A percentile compares a stretch with the other conserved stretches of the same genome.
phyloP scores from a whole-genome alignment of 53 echinoderm and acorn worm species.

The Stichopus horrens region DNA sequence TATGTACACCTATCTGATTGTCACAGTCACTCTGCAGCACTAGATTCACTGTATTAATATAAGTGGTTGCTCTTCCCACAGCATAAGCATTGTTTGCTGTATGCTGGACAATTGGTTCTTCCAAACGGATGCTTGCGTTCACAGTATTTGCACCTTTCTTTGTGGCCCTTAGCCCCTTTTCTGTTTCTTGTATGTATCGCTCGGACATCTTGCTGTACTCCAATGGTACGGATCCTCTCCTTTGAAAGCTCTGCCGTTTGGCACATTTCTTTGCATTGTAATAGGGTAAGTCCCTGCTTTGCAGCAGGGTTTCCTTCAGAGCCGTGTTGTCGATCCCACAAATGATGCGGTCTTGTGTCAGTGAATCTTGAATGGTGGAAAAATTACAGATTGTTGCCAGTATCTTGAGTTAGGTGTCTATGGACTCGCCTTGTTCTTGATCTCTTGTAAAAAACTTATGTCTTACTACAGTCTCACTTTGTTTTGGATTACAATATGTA shows the following conservation, averaged over 20 bases:
- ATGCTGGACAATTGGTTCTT: slow-evolving; percentile 52
- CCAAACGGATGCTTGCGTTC: slow-evolving; percentile 26
- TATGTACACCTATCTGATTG: background rate
- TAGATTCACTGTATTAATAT: slow-evolving; percentile 27
- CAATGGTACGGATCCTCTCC: slow-evolving; percentile 2
- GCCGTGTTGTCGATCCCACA: slow-evolving; percentile 25
- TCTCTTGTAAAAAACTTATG: slow-evolving; percentile 57
- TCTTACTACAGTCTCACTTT: slow-evolving; percentile 52
- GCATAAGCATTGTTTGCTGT: slow-evolving; percentile 32
- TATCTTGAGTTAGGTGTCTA: slow-evolving; percentile 52
- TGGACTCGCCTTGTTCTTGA: background rate
- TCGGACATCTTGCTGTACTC: background rate
- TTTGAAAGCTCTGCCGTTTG: slow-evolving; percentile 36
- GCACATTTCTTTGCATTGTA: slow-evolving; percentile 11
- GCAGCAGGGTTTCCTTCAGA: slow-evolving; percentile 17
- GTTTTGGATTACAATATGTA: slow-evolving; percentile 47
- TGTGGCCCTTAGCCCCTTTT: no score
- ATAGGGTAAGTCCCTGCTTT: background rate
- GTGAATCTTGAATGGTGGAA: slow-evolving; percentile 33
- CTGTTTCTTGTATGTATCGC: background rate
- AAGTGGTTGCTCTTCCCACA: slow-evolving; percentile 52
- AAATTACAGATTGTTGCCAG: slow-evolving; percentile 51
- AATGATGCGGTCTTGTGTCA: slow-evolving; percentile 50
- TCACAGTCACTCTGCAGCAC: background rate
- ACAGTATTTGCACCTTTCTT: slow-evolving; percentile 43